Evolutionary conservation across 2,797 vertebrate genomes (phyloP).

Genomic region (Phataginus tricuspis): DNA sequence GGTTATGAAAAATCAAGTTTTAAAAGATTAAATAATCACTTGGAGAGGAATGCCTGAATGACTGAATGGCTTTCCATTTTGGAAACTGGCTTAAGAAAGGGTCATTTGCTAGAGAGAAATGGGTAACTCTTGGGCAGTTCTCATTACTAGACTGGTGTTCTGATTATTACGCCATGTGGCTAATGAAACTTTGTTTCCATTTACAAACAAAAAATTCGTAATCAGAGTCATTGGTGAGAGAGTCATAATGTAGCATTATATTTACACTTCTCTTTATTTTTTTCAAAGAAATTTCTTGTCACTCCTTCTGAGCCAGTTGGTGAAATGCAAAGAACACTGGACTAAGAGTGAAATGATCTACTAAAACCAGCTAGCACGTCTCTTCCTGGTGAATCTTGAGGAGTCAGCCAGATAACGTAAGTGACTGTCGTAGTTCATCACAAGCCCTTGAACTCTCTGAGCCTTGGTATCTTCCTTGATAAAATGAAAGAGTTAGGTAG

Average conservation of each 20-base stretch:
- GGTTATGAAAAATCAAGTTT: slow-evolving; percentile 13
- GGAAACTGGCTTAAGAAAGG: not conserved
- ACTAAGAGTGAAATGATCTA: not conserved
- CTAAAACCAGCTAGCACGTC: not conserved
- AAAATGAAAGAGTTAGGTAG: not conserved
- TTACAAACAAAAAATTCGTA: not conserved
- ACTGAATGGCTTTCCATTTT: not conserved
- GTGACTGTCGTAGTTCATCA: not conserved
- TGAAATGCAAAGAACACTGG: not conserved
- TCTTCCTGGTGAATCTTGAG: not conserved
- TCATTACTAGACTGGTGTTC: not conserved
- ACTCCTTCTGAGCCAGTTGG: not conserved
- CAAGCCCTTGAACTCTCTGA: not conserved
- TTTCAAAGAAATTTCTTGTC: not conserved
- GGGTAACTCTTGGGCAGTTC: not conserved
- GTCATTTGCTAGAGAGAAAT: not conserved
- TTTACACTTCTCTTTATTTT: not conserved
- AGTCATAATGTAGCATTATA: not conserved
- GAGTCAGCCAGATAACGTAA: not conserved
- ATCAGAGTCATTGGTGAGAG: not conserved
- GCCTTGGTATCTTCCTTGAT: not conserved
- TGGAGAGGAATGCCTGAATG: not conserved
- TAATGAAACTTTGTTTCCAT: not conserved
- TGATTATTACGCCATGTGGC: not conserved
- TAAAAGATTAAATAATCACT: slow-evolving; percentile 45